Evolutionary conservation across 2,888 invertebrate species (phyloP), one percentile per base, ranked within the genome.

Genomic region (Seira ritae): DNA sequence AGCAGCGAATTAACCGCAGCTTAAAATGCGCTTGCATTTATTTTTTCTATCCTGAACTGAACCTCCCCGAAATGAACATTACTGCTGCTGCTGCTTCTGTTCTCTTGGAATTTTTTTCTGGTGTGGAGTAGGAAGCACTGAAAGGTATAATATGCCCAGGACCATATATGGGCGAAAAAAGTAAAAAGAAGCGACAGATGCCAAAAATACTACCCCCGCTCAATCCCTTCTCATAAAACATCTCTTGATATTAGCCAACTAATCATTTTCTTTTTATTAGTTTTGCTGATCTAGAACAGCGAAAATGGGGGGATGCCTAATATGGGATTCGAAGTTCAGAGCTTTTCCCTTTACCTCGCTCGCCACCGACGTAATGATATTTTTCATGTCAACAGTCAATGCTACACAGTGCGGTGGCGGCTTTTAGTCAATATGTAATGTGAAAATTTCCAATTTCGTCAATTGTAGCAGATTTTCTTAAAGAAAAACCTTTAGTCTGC

Each of bases 141-240:
- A 66, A 75, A 68, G 22, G 8, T 50, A 31, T n/a, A 50, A 50
- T 50, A n/a, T 19, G 31, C 24, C 50, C 42, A 55, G 46, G 12
- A 17, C 81, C 81, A 81, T 71, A 81, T 81, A 81, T 76, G 81
- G 81, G 0, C 19, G 70, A 37, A 81, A 74, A 76, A 81, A 67
- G 46, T 50, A 71, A 76, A 31, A 55, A 3, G 50, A 65, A 76
- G 75, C 81, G 81, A 81, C 81, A 81, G 71, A 81, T 81, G 76
- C 81, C 76, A 76, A 81, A 81, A 80, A 80, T 80, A 81, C 81
- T 81, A 81, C 75, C 81, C 76, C 71, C 71, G 50, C 80, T 71
- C 37, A 15, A 50, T 23, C 12, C 31, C 31, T n/a, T 42, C 55
- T 70, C 81, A 76, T 71, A 81, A 75, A 81, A 31, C 2, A 31